phyloP scores from a whole-genome alignment of 2,797 vertebrate species.

The Danio choprae region DNA sequence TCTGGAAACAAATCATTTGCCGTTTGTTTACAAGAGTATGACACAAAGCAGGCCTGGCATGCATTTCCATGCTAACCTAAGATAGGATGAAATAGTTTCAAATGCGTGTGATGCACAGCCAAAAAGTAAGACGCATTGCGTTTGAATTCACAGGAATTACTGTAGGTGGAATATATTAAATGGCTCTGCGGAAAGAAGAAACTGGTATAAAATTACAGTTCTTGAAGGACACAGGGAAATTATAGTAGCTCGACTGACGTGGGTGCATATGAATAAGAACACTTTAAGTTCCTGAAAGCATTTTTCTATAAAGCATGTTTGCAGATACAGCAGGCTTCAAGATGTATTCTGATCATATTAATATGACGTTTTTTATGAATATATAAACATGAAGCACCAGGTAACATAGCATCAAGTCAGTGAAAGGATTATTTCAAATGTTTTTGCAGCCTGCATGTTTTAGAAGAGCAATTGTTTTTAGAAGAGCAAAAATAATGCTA shows the following conservation, averaged over 20 bases:
- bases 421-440: conserved; percentile 19
- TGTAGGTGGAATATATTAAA: conserved; percentile 31
- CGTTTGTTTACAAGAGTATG: conserved; percentile 47
- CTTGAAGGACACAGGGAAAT: conserved; percentile 22
- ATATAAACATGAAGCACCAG: neutral
- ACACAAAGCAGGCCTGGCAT: conserved; percentile 29
- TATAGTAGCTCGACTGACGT: neutral
- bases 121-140: neutral
- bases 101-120: conserved; percentile 13
- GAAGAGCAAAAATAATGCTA: too few relatives aligned
- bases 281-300: neutral
- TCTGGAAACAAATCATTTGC: conserved; percentile 42
- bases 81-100: conserved; percentile 17
- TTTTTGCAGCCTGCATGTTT: neutral
- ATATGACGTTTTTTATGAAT: conserved; percentile 12
- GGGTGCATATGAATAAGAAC: conserved; percentile 17
- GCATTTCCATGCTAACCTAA: conserved; percentile 15
- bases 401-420: neutral
- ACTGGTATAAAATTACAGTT: conserved; percentile 27
- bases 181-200: neutral
- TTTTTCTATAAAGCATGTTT: neutral
- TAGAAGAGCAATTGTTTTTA: too few relatives aligned
- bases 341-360: conserved; percentile 6
- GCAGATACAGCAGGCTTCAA: neutral
- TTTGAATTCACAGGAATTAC: conserved; percentile 1